Evolutionary conservation across 2,888 invertebrate genomes (phyloP).

Genomic region (Teinopalpus imperialis): DNA sequence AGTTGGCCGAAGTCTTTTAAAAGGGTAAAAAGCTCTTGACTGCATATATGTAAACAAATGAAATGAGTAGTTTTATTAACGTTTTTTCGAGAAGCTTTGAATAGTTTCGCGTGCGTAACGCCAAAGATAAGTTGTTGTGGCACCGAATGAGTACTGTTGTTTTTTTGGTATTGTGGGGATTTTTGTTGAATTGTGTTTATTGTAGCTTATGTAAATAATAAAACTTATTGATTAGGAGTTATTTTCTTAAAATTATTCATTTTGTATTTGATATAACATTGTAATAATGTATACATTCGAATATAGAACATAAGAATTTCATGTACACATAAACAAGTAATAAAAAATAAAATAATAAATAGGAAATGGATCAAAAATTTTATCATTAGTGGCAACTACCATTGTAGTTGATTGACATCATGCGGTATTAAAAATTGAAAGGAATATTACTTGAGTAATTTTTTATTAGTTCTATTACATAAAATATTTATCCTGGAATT

Average conservation of each 20-base stretch:
- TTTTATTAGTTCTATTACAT: too few relatives aligned
- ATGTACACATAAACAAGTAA: too few relatives aligned
- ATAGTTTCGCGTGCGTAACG: slow-evolving; percentile 29
- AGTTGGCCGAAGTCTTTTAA: slow-evolving; percentile 20
- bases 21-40: slow-evolving; percentile 32
- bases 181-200: slow-evolving; percentile 27
- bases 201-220: slow-evolving; percentile 25
- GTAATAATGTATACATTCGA: too few relatives aligned
- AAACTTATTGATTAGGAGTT: not conserved
- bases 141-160: slow-evolving; percentile 28
- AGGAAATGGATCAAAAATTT: too few relatives aligned
- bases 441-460: too few relatives aligned
- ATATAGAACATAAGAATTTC: too few relatives aligned
- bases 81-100: slow-evolving; percentile 28
- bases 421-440: too few relatives aligned
- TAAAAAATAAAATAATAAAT: too few relatives aligned
- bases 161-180: slow-evolving; percentile 28
- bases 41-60: slow-evolving; percentile 31
- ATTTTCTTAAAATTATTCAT: not conserved
- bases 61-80: slow-evolving; percentile 28
- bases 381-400: too few relatives aligned
- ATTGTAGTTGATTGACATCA: too few relatives aligned
- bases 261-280: too few relatives aligned
- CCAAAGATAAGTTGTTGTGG: slow-evolving; percentile 30
- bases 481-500: too few relatives aligned